Evolutionary conservation across 92 coral and sea anemone genomes (phyloP).

Genomic region (Phenganax subtilis): DNA sequence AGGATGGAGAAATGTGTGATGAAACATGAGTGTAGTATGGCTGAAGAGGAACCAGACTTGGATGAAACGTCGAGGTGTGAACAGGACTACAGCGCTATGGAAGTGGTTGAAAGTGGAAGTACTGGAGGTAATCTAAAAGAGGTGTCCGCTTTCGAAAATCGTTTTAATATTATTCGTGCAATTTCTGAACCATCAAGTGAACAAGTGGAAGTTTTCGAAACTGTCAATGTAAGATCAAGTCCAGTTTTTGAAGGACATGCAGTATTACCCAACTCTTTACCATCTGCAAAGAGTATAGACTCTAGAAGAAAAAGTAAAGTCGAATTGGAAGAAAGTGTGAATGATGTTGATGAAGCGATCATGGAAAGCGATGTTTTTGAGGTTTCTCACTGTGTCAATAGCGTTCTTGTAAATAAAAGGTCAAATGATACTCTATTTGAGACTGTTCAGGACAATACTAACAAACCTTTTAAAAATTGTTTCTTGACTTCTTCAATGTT

Average conservation of each 20-base stretch:
- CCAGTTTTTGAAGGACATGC: neutral
- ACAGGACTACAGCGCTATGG: neutral
- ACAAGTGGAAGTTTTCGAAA: neutral
- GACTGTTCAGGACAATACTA: neutral
- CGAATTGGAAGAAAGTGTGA: too few species aligned
- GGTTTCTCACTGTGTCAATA: too few species aligned
- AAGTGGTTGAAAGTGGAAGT: neutral
- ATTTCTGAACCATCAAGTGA: neutral
- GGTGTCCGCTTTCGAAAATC: neutral
- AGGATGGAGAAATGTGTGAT: neutral
- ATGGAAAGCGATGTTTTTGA: too few species aligned
- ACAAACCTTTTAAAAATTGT: neutral
- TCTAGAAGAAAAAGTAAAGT: too few species aligned
- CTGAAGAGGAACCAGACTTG: neutral
- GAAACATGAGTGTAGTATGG: neutral
- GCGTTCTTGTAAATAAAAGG: neutral
- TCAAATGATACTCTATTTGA: neutral
- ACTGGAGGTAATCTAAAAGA: neutral
- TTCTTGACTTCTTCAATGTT: neutral
- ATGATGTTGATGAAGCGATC: too few species aligned
- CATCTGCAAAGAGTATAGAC: neutral
- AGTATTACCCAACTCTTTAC: neutral
- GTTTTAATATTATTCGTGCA: neutral
- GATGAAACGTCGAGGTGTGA: neutral
- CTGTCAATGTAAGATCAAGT: neutral